Percentiles rank a stretch among this genome's conserved stretches.
Conservation (phyloP, 1,140 invertebrate species). For the Brachionus paranguensis region DNA sequence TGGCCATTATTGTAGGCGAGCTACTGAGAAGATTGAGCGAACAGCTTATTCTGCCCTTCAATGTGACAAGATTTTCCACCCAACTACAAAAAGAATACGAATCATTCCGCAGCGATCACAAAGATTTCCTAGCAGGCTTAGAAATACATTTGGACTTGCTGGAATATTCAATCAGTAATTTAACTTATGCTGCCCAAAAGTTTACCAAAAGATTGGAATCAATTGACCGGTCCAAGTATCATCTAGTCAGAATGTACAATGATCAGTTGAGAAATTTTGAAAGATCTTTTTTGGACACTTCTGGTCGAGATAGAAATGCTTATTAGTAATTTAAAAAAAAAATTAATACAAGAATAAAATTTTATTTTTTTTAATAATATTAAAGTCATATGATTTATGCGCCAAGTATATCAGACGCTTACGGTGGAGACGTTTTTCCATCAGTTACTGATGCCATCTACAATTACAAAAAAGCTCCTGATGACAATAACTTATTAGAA, state of each 20-base stretch:
- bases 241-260: constrained; percentile 8
- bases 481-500: neutral
- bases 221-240: neutral
- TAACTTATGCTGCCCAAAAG: neutral
- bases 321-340: neutral
- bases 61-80: neutral
- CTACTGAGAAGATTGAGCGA: neutral
- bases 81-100: neutral
- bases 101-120: neutral
- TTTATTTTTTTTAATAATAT: neutral
- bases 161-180: neutral
- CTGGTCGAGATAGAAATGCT: neutral
- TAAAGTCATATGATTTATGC: constrained; percentile 40
- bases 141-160: neutral
- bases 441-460: constrained; percentile 26
- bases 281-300: constrained; percentile 5
- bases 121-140: neutral
- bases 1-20: neutral
- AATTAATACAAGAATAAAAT: neutral
- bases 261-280: constrained; percentile 33
- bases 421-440: constrained; percentile 35
- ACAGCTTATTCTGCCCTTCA: neutral
- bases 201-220: neutral
- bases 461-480: constrained; percentile 8
- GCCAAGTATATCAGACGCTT: constrained; percentile 13